A percentile compares a stretch with the other conserved stretches of the same genome.
phyloP scores from a whole-genome alignment of 1,140 invertebrate species.

The Microvelia longipes region DNA sequence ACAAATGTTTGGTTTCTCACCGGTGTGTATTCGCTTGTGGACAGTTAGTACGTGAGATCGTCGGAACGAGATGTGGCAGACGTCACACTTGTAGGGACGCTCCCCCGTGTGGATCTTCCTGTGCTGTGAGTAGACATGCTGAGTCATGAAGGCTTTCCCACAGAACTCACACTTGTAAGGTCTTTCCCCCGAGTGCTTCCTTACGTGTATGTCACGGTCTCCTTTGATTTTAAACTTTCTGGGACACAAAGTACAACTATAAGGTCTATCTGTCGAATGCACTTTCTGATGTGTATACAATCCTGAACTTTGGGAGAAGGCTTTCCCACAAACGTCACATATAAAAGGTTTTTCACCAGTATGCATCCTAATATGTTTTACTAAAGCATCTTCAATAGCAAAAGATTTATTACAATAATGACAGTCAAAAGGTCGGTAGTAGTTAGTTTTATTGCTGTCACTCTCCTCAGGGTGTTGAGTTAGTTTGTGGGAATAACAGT shows the following conservation, averaged over 20 bases:
- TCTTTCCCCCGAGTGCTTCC: conserved; percentile 21
- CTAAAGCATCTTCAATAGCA: conserved; percentile 25
- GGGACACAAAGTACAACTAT: conserved; percentile 29
- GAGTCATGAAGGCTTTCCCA: conserved; percentile 26
- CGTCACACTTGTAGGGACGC: conserved; percentile 22
- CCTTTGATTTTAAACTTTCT: conserved; percentile 21
- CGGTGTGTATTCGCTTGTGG: conserved; percentile 37
- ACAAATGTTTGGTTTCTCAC: conserved; percentile 51
- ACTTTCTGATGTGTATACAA: conserved; percentile 21
- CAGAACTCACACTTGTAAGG: conserved; percentile 23
- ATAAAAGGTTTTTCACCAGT: conserved; percentile 49
- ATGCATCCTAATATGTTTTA: conserved; percentile 40
- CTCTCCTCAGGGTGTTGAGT: conserved; percentile 7
- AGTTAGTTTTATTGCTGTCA: conserved; percentile 9
- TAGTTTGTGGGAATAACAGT: conserved; percentile 11
- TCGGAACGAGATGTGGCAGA: conserved; percentile 22
- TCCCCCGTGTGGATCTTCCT: conserved; percentile 26
- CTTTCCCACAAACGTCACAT: conserved; percentile 21
- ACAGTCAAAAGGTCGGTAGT: conserved; percentile 18
- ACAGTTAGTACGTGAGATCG: conserved; percentile 22
- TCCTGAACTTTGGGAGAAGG: conserved; percentile 18
- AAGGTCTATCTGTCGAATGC: conserved; percentile 39
- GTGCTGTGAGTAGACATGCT: conserved; percentile 24
- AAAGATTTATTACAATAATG: conserved; percentile 20
- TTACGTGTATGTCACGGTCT: conserved; percentile 19